Percentiles rank a stretch among this genome's conserved stretches.
Conservation (phyloP, 1,140 invertebrate genomes). For the Trachymyrmex septentrionalis region DNA sequence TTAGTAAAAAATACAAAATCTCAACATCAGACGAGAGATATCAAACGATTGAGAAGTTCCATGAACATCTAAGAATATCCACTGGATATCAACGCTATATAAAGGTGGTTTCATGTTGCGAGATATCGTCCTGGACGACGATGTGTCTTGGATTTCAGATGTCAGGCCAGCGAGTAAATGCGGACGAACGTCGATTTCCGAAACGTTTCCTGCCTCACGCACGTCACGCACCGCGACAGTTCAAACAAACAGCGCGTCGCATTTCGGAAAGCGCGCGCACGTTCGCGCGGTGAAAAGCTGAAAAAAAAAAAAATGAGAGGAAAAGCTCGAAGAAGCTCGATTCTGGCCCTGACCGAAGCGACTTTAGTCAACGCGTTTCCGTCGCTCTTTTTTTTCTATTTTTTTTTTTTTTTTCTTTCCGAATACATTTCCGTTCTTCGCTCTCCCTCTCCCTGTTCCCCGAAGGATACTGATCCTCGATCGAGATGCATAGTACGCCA, state of each 20-base stretch:
- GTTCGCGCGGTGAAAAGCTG: slow-evolving; percentile 29
- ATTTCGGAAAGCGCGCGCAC: slow-evolving; percentile 47
- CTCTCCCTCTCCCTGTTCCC: too few relatives aligned
- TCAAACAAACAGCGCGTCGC: slow-evolving; percentile 83
- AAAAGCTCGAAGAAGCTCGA: slow-evolving; percentile 27
- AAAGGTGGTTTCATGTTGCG: slow-evolving; percentile 1
- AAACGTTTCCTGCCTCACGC: slow-evolving; percentile 79
- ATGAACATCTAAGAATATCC: slow-evolving; percentile 52
- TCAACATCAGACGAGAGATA: too few relatives aligned
- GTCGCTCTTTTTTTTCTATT: background rate
- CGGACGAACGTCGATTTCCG: slow-evolving; percentile 75
- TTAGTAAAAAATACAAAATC: too few relatives aligned
- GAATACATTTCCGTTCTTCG: too few relatives aligned
- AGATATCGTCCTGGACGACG: slow-evolving; percentile 58
- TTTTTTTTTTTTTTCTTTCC: too few relatives aligned
- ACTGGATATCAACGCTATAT: background rate
- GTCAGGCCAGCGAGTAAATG: slow-evolving; percentile 76
- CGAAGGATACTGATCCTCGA: background rate
- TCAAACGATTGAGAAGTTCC: background rate
- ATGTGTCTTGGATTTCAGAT: slow-evolving; percentile 76
- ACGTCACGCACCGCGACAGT: slow-evolving; percentile 79
- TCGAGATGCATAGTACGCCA: background rate
- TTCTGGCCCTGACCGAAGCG: slow-evolving; percentile 34
- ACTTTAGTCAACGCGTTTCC: slow-evolving; percentile 27
- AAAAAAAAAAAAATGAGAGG: slow-evolving; percentile 50